Evolutionary conservation across 2,888 invertebrate species (phyloP), one percentile per base, ranked within the genome.

Genomic region (Apoderus coryli): DNA sequence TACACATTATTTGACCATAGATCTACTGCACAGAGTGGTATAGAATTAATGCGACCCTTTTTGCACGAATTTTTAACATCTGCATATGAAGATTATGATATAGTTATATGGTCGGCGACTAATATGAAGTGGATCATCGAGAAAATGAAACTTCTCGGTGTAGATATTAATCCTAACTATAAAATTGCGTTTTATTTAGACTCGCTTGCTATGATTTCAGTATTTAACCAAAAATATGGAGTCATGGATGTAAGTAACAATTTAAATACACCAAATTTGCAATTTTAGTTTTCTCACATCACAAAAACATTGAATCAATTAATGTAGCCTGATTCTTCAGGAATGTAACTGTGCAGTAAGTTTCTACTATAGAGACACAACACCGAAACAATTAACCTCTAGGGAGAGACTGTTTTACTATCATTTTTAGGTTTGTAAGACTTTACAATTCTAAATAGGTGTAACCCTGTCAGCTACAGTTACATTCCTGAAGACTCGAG

Each of bases 71-170:
- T 95, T 57, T 64, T 95, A 1, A 77, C 79, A 2, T 67, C 76
- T 1, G 84, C 88, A 0, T 90, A 90, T 49, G 72, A 76, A 52
- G 66, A 89, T 58, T 95, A 93, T 47, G 95, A 95, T 49, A 93
- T 95, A 42, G 92, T 88, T 1, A 93, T 96, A 42, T 96, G 95
- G 95, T 95, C 95, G 3, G 95, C 95, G 0, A 95, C 95, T 0
- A 84, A 85, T 37, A 93, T 95, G 92, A 90, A 88, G 49, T 95
- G 93, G 93, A 93, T 96, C 25, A 85, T 92, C 46, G 90, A 92
- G 49, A 95, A 95, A 59, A 92, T 96, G 92, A 75, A 80, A 36
- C 60, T 93, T 25, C 63, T 96, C 0, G 92, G 92, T 0, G 90
- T 95, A 0, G 67, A 78, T 1, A 68, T 67, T 3, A 76, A 92